phyloP scores from a whole-genome alignment of 2,888 invertebrate genomes.

The Phlogophora meticulosa region DNA sequence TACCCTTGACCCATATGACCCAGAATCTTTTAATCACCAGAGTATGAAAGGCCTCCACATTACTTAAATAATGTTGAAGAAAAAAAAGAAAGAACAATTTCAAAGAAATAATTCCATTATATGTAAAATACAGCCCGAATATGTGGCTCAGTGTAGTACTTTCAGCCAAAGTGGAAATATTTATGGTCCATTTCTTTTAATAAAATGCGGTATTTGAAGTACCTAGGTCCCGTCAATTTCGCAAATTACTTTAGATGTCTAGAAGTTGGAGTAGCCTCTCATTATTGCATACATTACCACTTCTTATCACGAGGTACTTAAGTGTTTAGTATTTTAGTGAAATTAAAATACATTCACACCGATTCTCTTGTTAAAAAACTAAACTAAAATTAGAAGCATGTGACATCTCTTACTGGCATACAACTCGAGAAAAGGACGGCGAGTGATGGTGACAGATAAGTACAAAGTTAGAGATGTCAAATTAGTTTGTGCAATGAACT shows the following conservation, averaged over 20 bases:
- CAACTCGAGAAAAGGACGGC: too few relatives aligned
- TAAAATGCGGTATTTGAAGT: constrained; percentile 54
- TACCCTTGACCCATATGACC: background rate
- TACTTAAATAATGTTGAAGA: constrained; percentile 21
- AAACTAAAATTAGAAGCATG: too few relatives aligned
- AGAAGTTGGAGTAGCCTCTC: constrained; percentile 10
- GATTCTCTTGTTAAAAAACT: too few relatives aligned
- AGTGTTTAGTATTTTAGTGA: too few relatives aligned
- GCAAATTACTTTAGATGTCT: constrained; percentile 53
- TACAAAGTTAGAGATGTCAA: too few relatives aligned
- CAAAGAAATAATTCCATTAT: constrained; percentile 59
- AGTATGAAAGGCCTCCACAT: constrained; percentile 7
- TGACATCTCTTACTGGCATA: too few relatives aligned
- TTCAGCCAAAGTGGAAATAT: constrained; percentile 54
- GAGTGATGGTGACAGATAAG: too few relatives aligned
- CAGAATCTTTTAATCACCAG: constrained; percentile 24
- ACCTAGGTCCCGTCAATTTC: constrained; percentile 48
- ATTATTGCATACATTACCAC: background rate
- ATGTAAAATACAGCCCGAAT: constrained; percentile 59
- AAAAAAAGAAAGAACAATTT: constrained; percentile 55
- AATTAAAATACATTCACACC: too few relatives aligned
- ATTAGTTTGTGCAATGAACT: too few relatives aligned
- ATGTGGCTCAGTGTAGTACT: constrained; percentile 53
- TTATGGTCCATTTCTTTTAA: constrained; percentile 61
- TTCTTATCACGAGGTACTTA: background rate